Percentiles rank a stretch among this genome's conserved stretches.
Conservation (phyloP, 2,888 invertebrate genomes). For the Ophion ventricosus region DNA sequence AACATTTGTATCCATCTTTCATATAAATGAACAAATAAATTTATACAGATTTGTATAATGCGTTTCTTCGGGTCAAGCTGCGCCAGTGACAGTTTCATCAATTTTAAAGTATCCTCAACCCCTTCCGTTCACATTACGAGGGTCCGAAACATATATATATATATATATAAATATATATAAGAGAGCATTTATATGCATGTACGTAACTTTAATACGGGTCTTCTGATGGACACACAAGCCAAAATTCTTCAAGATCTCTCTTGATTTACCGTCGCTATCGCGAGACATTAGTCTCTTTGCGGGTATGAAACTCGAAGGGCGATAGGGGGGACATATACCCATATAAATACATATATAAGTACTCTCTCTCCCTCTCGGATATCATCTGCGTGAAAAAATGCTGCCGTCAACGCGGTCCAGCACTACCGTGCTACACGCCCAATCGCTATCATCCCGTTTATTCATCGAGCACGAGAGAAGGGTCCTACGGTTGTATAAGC, state of each 20-base stretch:
- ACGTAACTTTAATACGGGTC: conserved; percentile 14
- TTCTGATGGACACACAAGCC: conserved; percentile 32
- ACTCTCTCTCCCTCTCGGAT: conserved; percentile 65
- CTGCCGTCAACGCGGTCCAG: conserved; percentile 77
- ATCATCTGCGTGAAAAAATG: conserved; percentile 80
- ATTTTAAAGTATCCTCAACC: neutral
- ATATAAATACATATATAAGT: conserved; percentile 1
- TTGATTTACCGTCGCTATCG: conserved; percentile 80
- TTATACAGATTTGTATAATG: neutral
- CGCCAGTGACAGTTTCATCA: conserved; percentile 5
- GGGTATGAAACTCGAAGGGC: conserved; percentile 61
- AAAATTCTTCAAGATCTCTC: conserved; percentile 57
- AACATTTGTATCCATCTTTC: neutral
- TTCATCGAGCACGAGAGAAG: conserved; percentile 29
- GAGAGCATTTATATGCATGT: neutral
- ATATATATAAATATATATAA: neutral
- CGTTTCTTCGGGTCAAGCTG: neutral
- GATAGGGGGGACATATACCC: conserved; percentile 72
- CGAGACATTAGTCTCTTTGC: conserved; percentile 79
- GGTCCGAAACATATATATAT: neutral
- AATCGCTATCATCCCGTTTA: conserved; percentile 59
- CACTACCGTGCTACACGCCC: conserved; percentile 79
- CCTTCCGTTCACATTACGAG: neutral
- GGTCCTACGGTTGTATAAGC: neutral
- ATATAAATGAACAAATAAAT: neutral